Percentiles rank a stretch among this genome's conserved stretches.
phyloP scores from a whole-genome alignment of 1,140 invertebrate species.

The Tribolium madens region DNA sequence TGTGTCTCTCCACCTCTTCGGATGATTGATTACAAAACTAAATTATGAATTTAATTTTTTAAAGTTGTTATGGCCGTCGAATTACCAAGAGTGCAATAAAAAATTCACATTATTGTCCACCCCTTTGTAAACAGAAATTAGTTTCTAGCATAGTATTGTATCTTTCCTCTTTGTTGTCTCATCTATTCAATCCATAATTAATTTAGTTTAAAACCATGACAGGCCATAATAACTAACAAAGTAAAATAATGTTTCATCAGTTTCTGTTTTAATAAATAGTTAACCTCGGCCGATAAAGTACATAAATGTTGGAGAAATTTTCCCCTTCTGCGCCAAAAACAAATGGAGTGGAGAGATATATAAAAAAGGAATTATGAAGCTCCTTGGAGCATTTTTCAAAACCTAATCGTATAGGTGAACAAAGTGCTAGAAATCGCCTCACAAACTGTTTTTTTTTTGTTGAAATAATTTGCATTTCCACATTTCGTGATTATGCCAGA shows the following conservation, averaged over 20 bases:
- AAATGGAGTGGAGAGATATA: conserved; percentile 33
- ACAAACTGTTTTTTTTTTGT: too few relatives aligned
- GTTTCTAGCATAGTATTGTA: background rate
- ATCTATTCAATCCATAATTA: conserved; percentile 7
- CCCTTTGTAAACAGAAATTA: conserved; percentile 15
- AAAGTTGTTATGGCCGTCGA: background rate
- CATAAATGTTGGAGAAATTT: conserved; percentile 6
- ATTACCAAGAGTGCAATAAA: background rate
- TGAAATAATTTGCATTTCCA: too few relatives aligned
- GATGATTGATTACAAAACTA: too few relatives aligned
- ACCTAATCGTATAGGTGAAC: background rate
- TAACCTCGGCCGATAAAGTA: background rate
- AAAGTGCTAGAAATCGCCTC: background rate
- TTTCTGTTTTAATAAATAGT: conserved; percentile 10
- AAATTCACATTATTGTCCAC: background rate
- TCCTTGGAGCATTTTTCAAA: background rate
- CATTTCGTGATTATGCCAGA: too few relatives aligned
- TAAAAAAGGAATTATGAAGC: conserved; percentile 22
- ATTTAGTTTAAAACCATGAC: background rate
- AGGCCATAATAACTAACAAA: background rate
- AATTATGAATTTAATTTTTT: background rate
- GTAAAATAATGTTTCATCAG: background rate
- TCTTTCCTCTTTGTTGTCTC: background rate
- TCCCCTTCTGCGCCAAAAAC: conserved; percentile 12
- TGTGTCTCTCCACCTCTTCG: too few relatives aligned